Percentiles rank a stretch among this genome's conserved stretches.
Conservation (phyloP, 2,113 vertebrate genomes). For the Neolamprologus sp. region DNA sequence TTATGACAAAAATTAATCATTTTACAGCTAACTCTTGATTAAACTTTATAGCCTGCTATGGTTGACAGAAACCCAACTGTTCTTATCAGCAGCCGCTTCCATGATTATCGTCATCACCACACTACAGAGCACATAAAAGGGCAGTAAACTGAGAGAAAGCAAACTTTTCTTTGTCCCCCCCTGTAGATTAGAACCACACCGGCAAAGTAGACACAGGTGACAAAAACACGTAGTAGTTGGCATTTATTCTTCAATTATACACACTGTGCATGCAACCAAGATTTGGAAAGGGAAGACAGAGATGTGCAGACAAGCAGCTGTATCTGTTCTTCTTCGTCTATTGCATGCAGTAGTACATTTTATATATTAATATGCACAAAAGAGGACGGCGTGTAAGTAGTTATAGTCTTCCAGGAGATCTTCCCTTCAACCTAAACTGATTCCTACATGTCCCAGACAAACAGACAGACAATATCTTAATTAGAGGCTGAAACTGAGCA, state of each 20-base stretch:
- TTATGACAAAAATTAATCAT: constrained; percentile 22
- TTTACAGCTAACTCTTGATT: constrained; percentile 58
- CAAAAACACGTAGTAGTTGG: neutral
- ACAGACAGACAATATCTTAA: neutral
- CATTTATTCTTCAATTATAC: neutral
- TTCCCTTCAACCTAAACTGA: neutral
- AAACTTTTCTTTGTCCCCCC: constrained; percentile 41
- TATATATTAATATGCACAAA: neutral
- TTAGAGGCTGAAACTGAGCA: neutral
- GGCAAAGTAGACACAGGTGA: neutral
- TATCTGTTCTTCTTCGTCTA: neutral
- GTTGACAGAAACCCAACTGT: constrained; percentile 35
- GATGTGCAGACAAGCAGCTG: neutral
- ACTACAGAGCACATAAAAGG: constrained; percentile 34
- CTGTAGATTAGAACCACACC: neutral
- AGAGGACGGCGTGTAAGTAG: neutral
- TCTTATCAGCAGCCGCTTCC: constrained; percentile 38
- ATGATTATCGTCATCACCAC: constrained; percentile 54
- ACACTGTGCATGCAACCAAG: neutral
- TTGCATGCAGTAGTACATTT: neutral
- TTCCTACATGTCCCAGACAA: neutral
- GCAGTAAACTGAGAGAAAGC: constrained; percentile 45
- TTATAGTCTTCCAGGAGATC: neutral
- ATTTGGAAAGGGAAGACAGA: neutral
- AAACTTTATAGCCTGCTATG: constrained; percentile 46